Evolutionary conservation across 2,888 invertebrate genomes (phyloP).

Genomic region (Cephus pygmeus): DNA sequence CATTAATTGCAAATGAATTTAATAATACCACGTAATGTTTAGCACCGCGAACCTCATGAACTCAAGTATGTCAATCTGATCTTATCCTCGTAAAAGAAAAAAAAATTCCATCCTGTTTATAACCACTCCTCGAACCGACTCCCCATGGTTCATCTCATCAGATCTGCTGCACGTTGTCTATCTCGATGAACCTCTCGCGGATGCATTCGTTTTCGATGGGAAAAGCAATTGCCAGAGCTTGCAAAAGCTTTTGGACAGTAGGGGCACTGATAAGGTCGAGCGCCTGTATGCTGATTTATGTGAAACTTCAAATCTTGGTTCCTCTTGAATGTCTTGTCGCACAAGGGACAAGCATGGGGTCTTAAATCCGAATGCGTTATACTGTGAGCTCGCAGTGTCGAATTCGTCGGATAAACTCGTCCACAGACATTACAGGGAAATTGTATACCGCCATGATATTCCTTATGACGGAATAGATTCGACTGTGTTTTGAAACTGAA

Average conservation of each 20-base stretch:
- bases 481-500: constrained; percentile 75
- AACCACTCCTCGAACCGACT: constrained; percentile 37
- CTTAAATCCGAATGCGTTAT: constrained; percentile 77
- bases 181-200: constrained; percentile 72
- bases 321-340: constrained; percentile 79
- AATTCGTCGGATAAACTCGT: constrained; percentile 76
- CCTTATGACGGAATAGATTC: constrained; percentile 74
- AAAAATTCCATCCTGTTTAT: constrained; percentile 15
- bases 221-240: constrained; percentile 80
- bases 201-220: constrained; percentile 79
- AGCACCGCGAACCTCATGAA: constrained; percentile 5
- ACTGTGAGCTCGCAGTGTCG: constrained; percentile 76
- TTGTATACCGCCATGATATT: constrained; percentile 71
- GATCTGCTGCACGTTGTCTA: constrained; percentile 68
- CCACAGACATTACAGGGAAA: constrained; percentile 77
- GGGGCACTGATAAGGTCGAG: constrained; percentile 78
- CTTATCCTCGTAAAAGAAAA: background rate
- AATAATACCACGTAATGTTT: constrained; percentile 1
- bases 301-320: constrained; percentile 83
- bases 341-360: constrained; percentile 76
- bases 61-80: background rate
- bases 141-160: constrained; percentile 67
- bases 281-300: constrained; percentile 81
- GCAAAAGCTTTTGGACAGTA: constrained; percentile 80
- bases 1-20: background rate